phyloP scores from a whole-genome alignment of 1,140 invertebrate genomes.

The Anadara kagoshimensis region DNA sequence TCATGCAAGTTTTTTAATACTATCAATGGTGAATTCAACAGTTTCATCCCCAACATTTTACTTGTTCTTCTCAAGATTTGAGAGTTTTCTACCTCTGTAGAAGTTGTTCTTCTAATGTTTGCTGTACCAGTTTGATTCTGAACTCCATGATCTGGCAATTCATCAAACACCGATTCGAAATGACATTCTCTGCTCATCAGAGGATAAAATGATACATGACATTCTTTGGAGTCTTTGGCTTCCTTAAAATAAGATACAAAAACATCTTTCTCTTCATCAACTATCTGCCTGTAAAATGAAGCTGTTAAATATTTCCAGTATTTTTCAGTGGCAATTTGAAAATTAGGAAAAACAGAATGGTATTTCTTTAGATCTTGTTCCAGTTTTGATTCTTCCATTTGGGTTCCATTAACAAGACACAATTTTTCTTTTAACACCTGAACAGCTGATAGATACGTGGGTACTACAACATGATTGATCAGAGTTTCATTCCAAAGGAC shows the following conservation, averaged over 20 bases:
- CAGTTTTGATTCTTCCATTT: neutral
- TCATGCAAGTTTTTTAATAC: constrained; percentile 21
- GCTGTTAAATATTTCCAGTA: constrained; percentile 27
- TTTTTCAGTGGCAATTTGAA: neutral
- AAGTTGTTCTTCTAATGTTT: neutral
- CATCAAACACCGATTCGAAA: constrained; percentile 20
- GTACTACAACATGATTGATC: constrained; percentile 47
- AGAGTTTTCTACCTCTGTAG: neutral
- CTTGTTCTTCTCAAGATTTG: neutral
- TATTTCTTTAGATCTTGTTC: constrained; percentile 7
- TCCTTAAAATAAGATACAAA: neutral
- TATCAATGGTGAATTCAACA: constrained; percentile 26
- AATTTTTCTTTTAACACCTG: constrained; percentile 21
- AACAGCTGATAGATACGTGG: constrained; percentile 48
- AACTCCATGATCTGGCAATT: neutral
- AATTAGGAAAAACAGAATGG: constrained; percentile 37
- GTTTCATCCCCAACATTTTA: constrained; percentile 30
- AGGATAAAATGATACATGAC: neutral
- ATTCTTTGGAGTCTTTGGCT: neutral
- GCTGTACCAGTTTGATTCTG: no score
- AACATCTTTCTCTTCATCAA: neutral
- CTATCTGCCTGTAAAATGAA: constrained; percentile 17
- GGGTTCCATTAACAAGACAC: neutral
- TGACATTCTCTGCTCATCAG: neutral
- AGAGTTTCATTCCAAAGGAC: constrained; percentile 59